A percentile compares a stretch with the other conserved stretches of the same genome.
These are phyloP conservation scores for Nansenia antarctica DNA, from an alignment of 2,113 vertebrate species.

Conservation along the genomic window DNA sequence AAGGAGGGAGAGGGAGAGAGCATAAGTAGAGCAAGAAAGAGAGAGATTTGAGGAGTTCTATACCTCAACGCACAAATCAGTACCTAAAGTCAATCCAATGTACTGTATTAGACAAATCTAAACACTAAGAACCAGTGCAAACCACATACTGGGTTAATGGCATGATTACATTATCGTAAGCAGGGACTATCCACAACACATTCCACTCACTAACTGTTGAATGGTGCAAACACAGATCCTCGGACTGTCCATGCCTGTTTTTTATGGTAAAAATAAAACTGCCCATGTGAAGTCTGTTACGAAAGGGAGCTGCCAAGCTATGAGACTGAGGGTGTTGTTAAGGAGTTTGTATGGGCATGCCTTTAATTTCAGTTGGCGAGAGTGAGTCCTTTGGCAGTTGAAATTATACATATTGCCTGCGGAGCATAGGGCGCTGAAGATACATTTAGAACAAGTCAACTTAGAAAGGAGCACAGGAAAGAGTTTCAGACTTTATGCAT, in stretches of 20 bases:
- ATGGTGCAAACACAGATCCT: not conserved
- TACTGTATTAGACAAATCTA: not conserved
- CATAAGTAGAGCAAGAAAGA: not conserved
- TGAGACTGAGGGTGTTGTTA: slow-evolving; percentile 20
- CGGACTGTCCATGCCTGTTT: not conserved
- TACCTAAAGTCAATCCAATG: not conserved
- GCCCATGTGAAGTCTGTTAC: slow-evolving; percentile 6
- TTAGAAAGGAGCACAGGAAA: slow-evolving; percentile 3
- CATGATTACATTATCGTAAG: slow-evolving; percentile 17
- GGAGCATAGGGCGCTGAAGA: slow-evolving; percentile 8
- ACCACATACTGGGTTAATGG: not conserved
- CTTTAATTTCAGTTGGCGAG: slow-evolving; percentile 19
- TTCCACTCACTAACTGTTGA: slow-evolving; percentile 7
- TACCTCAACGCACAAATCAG: too few species aligned
- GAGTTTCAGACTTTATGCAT: not conserved
- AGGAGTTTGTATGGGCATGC: not conserved
- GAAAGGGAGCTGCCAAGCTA: not conserved
- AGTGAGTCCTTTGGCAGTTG: not conserved
- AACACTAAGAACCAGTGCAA: not conserved
- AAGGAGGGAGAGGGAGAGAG: not conserved
- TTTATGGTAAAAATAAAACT: not conserved
- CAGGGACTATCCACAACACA: not conserved
- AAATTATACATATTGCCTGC: slow-evolving; percentile 23
- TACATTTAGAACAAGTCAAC: slow-evolving; percentile 18
- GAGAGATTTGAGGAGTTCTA: too few species aligned